Conservation (phyloP, 2,888 invertebrate genomes). For the Tuberolachnus salignus region DNA sequence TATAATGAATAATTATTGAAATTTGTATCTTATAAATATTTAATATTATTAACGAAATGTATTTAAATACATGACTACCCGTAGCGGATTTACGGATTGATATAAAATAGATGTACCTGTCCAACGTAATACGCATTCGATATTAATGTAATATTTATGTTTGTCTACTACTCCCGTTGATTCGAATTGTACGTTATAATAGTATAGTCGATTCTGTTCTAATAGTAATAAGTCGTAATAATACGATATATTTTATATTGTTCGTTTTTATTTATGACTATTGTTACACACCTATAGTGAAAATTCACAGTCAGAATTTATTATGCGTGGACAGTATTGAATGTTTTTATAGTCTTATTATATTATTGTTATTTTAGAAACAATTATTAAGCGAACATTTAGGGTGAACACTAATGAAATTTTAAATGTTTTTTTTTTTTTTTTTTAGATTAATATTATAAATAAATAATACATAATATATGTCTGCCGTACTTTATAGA, state of each 20-base stretch:
- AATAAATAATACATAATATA: slow-evolving; percentile 11
- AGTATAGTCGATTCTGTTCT: neutral
- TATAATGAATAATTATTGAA: slow-evolving; percentile 18
- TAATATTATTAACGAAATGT: neutral
- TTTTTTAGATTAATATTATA: slow-evolving; percentile 29
- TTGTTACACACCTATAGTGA: too few species aligned
- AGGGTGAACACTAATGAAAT: slow-evolving; percentile 21
- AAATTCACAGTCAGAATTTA: neutral
- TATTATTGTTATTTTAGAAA: slow-evolving; percentile 1
- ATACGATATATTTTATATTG: neutral
- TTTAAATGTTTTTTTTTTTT: slow-evolving; percentile 13
- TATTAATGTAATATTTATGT: slow-evolving; percentile 18
- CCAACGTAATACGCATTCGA: too few species aligned
- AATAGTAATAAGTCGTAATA: slow-evolving; percentile 27
- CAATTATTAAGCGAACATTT: neutral
- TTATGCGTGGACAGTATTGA: neutral
- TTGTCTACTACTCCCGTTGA: neutral
- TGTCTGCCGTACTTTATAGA: slow-evolving; percentile 8
- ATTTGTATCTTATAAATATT: slow-evolving; percentile 37
- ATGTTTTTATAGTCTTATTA: neutral
- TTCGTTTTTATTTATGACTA: slow-evolving; percentile 34
- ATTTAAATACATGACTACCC: neutral
- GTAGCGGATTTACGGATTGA: neutral
- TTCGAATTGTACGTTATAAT: slow-evolving; percentile 8
- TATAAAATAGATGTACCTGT: slow-evolving; percentile 10